These are phyloP conservation scores for Drosophila helvetica DNA, from an alignment of 2,888 invertebrate genomes.

Conservation along the genomic window DNA sequence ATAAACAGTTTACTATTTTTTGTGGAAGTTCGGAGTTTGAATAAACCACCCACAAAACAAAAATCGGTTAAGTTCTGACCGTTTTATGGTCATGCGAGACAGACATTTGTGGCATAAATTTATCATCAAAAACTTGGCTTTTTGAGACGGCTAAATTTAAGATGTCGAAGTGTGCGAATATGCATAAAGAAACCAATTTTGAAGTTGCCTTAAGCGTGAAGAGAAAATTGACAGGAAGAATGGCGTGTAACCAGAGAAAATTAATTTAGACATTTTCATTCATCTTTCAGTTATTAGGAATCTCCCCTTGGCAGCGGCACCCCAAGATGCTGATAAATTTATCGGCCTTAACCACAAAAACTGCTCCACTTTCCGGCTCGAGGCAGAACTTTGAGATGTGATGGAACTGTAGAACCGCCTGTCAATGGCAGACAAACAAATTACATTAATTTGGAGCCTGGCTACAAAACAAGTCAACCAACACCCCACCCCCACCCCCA, in stretches of 20 bases:
- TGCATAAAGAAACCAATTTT: background rate
- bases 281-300: background rate
- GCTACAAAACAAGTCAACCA: conserved; percentile 27
- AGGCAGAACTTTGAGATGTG: conserved; percentile 13
- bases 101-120: background rate
- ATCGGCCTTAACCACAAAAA: conserved; percentile 1
- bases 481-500: conserved; percentile 4
- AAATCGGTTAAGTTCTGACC: background rate
- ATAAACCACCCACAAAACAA: background rate
- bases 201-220: background rate
- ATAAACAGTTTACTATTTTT: background rate
- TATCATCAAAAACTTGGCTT: background rate
- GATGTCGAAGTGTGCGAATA: conserved; percentile 6
- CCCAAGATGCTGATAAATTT: background rate
- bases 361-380: conserved; percentile 10
- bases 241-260: background rate
- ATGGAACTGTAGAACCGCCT: conserved; percentile 26
- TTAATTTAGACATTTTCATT: background rate
- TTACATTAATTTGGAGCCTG: conserved; percentile 59
- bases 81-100: background rate
- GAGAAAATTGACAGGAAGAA: background rate
- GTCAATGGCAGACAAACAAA: conserved; percentile 62
- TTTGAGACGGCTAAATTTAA: background rate
- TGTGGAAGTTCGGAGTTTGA: background rate
- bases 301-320: background rate